Percentiles rank a stretch among this genome's conserved stretches.
These are phyloP conservation scores for Diorhabda sublineata DNA, from an alignment of 1,140 invertebrate species.

Conservation along the genomic window DNA sequence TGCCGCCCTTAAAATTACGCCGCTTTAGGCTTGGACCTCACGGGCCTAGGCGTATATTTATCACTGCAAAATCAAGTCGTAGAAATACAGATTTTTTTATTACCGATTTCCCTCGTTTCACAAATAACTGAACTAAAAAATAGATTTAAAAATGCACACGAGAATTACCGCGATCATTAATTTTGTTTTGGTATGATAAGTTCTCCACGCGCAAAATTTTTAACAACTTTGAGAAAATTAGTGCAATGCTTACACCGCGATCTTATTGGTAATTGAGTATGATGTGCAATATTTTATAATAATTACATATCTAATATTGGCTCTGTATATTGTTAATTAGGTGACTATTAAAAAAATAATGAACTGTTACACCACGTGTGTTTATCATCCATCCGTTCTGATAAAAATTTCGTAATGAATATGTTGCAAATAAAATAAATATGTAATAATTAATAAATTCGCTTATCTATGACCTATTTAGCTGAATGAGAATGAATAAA, in stretches of 20 bases:
- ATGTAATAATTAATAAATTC: background rate
- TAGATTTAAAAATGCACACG: no score
- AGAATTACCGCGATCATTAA: no score
- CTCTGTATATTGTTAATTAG: background rate
- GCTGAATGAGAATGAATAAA: background rate
- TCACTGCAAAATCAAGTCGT: no score
- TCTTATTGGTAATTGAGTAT: no score
- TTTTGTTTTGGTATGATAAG: background rate
- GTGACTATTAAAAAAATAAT: background rate
- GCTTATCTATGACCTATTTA: constrained; percentile 1
- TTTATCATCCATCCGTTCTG: constrained; percentile 1
- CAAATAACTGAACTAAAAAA: no score
- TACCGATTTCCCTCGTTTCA: no score
- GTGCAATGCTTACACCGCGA: background rate
- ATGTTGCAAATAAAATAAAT: background rate
- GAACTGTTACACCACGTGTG: background rate
- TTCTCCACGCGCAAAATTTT: background rate
- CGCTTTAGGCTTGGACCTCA: no score
- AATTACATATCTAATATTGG: no score
- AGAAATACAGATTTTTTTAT: no score
- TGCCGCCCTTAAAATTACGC: no score
- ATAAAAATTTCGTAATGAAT: background rate
- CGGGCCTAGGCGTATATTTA: no score
- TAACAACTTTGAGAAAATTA: background rate
- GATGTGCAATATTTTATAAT: no score